Evolutionary conservation across 2,113 vertebrate genomes (phyloP), one percentile per base, ranked within the genome.

Genomic region (Zapus hudsonius): DNA sequence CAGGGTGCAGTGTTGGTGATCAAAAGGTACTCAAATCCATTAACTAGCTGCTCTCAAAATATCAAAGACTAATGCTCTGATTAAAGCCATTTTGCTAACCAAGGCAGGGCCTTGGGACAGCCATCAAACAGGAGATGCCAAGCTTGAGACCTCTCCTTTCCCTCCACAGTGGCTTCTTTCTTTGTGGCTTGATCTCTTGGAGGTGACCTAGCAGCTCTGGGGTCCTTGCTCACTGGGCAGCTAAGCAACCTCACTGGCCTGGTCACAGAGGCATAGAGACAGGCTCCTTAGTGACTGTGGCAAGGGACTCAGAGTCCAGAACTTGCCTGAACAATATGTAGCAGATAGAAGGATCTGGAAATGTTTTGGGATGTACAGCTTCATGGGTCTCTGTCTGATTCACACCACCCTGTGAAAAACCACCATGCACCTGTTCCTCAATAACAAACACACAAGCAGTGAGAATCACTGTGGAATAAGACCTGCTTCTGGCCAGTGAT

Each of bases 1-100:
- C 12, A 17, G 47, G 15, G 42, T 84, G 57, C 38, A 89, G 72
- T 72, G 75, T 66, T 87, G 83, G 72, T 75, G 33, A 93, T 94
- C 70, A 36, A 81, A 87, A 74, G 55, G 15, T n/a, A 57, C 74
- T 81, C 55, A 59, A 42, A 81, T 76, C 90, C 81, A 55, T 84
- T 87, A 84, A 44, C 81, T 4, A 0, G 57, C 61, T 87, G 40
- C 31, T 87, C 82, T 95, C 67, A 44, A 87, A 93, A 44, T 40
- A 66, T 84, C 73, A 83, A 73, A 81, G 61, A 81, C 55, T 66
- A 72, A 23, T 87, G 67, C 40, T 70, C 42, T 2, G 10, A 40
- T 44, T 67, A 40, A 76, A 89, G 76, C 40, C 73, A 67, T 42
- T 76, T 87, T 94, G 63, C 36, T 78, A 38, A 83, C n/a, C 13